These are phyloP conservation scores for Marcusenius ussheri DNA, from an alignment of 2,113 vertebrate genomes.

Conservation along the genomic window DNA sequence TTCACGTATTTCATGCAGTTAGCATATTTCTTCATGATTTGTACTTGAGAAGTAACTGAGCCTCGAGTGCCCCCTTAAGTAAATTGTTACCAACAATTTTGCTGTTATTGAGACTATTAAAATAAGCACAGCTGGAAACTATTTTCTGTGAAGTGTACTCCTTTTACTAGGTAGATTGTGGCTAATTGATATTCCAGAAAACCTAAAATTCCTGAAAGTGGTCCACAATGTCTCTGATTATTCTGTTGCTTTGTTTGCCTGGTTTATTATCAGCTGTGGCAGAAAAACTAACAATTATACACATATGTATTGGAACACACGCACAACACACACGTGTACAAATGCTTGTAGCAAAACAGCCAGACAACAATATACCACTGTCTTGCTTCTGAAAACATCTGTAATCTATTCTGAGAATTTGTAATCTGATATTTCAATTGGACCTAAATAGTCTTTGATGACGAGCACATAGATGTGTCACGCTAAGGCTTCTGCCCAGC, in stretches of 20 bases:
- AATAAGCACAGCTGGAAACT: not conserved
- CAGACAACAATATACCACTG: not conserved
- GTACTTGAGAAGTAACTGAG: not conserved
- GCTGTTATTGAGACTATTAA: not conserved
- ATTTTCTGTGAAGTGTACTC: not conserved
- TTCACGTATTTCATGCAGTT: not conserved
- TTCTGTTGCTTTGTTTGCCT: not conserved
- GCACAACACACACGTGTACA: not conserved
- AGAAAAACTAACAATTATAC: not conserved
- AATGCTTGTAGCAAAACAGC: not conserved
- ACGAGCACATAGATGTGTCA: constrained; percentile 17
- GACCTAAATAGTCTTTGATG: constrained; percentile 16
- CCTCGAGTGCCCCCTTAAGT: not conserved
- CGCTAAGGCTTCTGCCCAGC: not conserved
- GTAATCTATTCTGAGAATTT: not conserved
- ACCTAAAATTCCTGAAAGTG: not conserved
- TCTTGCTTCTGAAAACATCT: constrained; percentile 10
- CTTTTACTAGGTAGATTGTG: not conserved
- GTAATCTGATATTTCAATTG: constrained; percentile 15
- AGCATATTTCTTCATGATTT: not conserved
- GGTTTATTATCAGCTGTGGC: not conserved
- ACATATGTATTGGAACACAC: not conserved
- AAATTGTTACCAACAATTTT: not conserved
- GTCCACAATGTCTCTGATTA: not conserved
- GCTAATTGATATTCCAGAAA: not conserved